phyloP scores from a whole-genome alignment of 2,797 vertebrate genomes.

The Enteromius paludinosus region DNA sequence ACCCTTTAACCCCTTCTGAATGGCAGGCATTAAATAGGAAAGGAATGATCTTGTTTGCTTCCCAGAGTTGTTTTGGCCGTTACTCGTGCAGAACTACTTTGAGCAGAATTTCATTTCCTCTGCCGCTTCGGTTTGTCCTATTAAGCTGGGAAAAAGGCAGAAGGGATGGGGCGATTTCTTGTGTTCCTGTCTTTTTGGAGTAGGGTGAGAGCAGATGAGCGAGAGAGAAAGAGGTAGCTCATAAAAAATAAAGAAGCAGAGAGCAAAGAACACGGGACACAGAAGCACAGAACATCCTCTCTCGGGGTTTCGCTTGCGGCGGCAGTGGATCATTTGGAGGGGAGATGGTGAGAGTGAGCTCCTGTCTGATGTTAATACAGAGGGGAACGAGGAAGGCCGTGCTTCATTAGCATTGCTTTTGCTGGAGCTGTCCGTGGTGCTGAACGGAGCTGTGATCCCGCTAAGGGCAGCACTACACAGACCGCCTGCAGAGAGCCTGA shows the following conservation, averaged over 20 bases:
- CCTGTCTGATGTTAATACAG: constrained; percentile 30
- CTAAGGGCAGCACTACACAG: constrained; percentile 5
- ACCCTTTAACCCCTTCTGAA: constrained; percentile 9
- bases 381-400: constrained; percentile 13
- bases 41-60: constrained; percentile 45
- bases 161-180: constrained; percentile 11
- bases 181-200: constrained; percentile 23
- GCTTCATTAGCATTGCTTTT: constrained; percentile 44
- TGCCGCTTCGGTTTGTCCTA: not conserved
- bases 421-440: constrained; percentile 41
- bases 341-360: constrained; percentile 42
- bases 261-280: constrained; percentile 40
- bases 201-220: not conserved
- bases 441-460: constrained; percentile 40
- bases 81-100: constrained; percentile 26
- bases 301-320: constrained; percentile 26
- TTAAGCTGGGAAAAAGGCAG: constrained; percentile 16
- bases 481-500: constrained; percentile 15
- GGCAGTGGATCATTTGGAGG: constrained; percentile 30
- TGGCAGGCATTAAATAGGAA: constrained; percentile 55
- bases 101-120: constrained; percentile 20
- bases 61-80: constrained; percentile 18
- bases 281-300: constrained; percentile 35
- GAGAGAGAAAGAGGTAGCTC: constrained; percentile 26
- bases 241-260: constrained; percentile 22